Evolutionary conservation across 2,797 vertebrate genomes (phyloP), one percentile per base, ranked within the genome.

Genomic region (Alca torda): DNA sequence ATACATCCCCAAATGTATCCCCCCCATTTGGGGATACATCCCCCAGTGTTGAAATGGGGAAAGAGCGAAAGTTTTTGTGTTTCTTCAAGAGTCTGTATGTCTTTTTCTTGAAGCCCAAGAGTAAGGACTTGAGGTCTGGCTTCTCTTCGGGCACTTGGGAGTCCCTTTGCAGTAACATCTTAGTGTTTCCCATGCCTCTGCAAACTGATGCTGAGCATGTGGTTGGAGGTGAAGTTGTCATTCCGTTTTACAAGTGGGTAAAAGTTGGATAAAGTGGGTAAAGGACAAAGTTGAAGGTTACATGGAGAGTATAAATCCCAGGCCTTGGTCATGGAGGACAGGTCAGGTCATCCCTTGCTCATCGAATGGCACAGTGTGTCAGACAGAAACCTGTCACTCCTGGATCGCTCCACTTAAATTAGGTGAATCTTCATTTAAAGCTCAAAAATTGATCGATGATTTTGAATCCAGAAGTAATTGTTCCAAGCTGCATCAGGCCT

Each of bases 291-390:
- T 21, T 13, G 25, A 68, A 43, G 5, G 30, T 41, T 57, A 0
- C 0, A 7, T 3, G 11, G 61, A 30, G 45, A 35, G 10, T 6
- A 23, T 7, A 28, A 19, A 26, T 76, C 16, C 23, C 23, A 5
- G 30, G 76, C 26, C 26, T 35, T 3, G 4, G 48, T 30, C 43
- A 6, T 12, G 23, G 8, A 9, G 35, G 18, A 31, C 11, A 16
- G 23, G 46, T 51, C 57, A 70, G 39, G 8, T 6, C 41, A 15
- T 4, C 25, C 31, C 26, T 41, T 39, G 61, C 20, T 31, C 41
- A 18, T 6, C 6, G 9, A 45, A 46, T 0, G 0, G 33, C 37
- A 53, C 39, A 14, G 21, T n/a, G 50, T 14, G 75, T 31, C 54
- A 11, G 33, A 25, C 6, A 30, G 18, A 16, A 53, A 68, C 39